Conservation (phyloP, 2,797 vertebrate species). For the Arremon brunneinucha region DNA sequence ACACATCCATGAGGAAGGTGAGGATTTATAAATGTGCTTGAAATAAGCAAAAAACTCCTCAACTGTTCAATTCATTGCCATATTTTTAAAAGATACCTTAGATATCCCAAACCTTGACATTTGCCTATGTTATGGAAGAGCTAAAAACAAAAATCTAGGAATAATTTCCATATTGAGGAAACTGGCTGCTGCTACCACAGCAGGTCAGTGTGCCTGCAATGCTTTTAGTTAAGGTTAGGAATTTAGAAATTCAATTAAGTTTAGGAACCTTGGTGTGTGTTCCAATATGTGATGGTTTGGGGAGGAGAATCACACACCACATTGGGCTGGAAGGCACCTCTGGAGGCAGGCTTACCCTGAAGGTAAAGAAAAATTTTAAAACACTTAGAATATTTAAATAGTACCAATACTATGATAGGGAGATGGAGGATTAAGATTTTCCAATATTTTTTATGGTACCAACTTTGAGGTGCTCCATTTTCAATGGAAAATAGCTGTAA, state of each 20-base stretch:
- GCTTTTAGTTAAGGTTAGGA: neutral
- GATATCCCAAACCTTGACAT: neutral
- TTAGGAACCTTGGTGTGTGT: neutral
- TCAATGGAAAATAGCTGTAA: neutral
- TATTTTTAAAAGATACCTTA: neutral
- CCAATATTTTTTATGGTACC: neutral
- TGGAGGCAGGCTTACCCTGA: neutral
- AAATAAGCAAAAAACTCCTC: neutral
- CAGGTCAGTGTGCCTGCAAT: neutral
- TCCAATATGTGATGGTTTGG: neutral
- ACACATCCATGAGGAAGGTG: constrained; percentile 83
- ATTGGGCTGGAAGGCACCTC: neutral
- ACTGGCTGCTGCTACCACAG: neutral
- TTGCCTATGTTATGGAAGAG: neutral
- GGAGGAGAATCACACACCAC: neutral
- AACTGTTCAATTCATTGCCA: neutral
- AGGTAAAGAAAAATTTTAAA: neutral
- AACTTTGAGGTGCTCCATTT: neutral
- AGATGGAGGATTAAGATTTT: neutral
- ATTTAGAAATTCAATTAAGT: neutral
- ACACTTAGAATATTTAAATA: neutral
- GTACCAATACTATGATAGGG: neutral
- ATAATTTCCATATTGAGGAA: neutral
- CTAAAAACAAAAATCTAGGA: neutral
- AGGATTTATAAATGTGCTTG: neutral